These are phyloP conservation scores for Netelia inedita DNA, from an alignment of 2,888 invertebrate species.

Conservation along the genomic window DNA sequence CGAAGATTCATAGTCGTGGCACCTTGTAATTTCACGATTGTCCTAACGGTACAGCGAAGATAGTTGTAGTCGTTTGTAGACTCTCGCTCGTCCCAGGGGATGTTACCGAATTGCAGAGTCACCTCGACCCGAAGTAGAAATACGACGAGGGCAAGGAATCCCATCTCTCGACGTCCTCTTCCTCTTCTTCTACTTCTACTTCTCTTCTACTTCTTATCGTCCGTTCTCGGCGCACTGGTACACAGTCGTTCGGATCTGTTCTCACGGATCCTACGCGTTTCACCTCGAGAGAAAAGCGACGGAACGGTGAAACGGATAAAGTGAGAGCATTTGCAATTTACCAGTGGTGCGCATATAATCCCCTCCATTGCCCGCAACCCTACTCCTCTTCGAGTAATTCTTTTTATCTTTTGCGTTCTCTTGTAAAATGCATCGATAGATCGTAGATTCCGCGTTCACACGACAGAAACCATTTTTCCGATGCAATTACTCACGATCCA, in stretches of 20 bases:
- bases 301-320: conserved; percentile 14
- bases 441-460: conserved; percentile 49
- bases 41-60: conserved; percentile 52
- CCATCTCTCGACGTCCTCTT: conserved; percentile 40
- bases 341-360: conserved; percentile 17
- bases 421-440: neutral
- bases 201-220: conserved; percentile 9
- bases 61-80: conserved; percentile 47
- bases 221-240: conserved; percentile 20
- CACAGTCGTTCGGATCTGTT: neutral
- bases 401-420: neutral
- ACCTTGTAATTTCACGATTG: conserved; percentile 57
- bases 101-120: conserved; percentile 55
- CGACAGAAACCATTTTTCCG: conserved; percentile 30
- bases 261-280: conserved; percentile 20
- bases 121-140: conserved; percentile 53
- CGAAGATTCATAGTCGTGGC: conserved; percentile 16
- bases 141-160: conserved; percentile 37
- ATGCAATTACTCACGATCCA: conserved; percentile 53
- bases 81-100: conserved; percentile 38
- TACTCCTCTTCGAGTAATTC: conserved; percentile 21
- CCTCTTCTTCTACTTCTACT: neutral
- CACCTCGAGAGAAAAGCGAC: neutral
- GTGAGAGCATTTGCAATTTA: conserved; percentile 55
- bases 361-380: conserved; percentile 3